Evolutionary conservation across 2,113 vertebrate species (phyloP).

Genomic region (Galemys pyrenaicus): DNA sequence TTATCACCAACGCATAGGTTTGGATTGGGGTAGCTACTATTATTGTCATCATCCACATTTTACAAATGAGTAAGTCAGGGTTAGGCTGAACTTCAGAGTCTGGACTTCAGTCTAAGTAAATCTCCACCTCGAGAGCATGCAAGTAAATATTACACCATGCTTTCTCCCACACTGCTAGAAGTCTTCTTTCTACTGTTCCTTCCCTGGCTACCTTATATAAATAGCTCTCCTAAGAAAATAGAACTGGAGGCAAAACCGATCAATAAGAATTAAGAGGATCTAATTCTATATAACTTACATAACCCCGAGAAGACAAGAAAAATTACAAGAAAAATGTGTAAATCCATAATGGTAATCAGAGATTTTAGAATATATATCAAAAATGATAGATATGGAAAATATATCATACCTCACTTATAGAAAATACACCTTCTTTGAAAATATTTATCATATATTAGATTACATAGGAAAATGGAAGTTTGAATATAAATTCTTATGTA

Average conservation of each 20-base stretch:
- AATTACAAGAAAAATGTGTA: background rate
- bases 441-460: background rate
- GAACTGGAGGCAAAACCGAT: background rate
- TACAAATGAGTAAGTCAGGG: background rate
- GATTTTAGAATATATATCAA: background rate
- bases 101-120: background rate
- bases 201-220: background rate
- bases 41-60: background rate
- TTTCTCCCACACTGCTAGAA: background rate
- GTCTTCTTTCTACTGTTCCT: background rate
- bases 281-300: background rate
- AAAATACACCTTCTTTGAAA: background rate
- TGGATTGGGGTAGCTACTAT: background rate
- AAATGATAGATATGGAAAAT: background rate
- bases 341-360: background rate
- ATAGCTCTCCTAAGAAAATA: background rate
- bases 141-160: background rate
- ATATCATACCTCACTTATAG: background rate
- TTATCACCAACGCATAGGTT: background rate
- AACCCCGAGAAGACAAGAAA: background rate
- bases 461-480: background rate
- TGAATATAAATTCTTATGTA: constrained; percentile 5
- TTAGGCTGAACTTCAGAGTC: background rate
- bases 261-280: background rate
- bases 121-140: background rate